These are phyloP conservation scores for Pseudocheirus occidentalis DNA, from an alignment of 2,797 vertebrate species.

Conservation along the genomic window DNA sequence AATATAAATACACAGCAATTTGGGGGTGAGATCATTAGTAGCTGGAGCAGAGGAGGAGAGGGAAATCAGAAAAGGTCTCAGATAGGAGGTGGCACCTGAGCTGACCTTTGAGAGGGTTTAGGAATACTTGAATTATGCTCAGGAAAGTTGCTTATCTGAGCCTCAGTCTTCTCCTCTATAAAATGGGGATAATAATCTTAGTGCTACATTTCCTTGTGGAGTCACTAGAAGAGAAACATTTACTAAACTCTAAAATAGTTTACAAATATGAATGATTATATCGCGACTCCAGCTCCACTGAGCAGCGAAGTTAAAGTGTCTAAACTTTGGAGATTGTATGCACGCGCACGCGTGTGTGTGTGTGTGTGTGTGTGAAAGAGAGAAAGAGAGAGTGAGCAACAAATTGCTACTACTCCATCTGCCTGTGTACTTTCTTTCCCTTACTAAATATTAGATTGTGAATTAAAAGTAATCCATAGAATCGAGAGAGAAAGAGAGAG, in stretches of 20 bases:
- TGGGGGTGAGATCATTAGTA: neutral
- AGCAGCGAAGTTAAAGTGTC: neutral
- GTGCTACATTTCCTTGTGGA: neutral
- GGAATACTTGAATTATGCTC: neutral
- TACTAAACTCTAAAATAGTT: neutral
- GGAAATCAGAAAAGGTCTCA: neutral
- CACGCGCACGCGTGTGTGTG: no score
- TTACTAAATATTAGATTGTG: neutral
- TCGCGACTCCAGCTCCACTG: neutral
- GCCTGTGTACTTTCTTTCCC: no score
- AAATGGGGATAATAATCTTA: neutral
- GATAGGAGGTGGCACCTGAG: neutral
- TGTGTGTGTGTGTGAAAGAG: no score
- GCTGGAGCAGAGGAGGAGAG: neutral
- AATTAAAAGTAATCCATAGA: slow-evolving; percentile 35
- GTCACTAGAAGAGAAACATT: neutral
- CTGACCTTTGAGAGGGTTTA: neutral
- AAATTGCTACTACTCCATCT: neutral
- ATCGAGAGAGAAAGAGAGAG: neutral
- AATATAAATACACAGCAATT: no score
- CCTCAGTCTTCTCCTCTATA: neutral
- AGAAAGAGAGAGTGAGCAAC: neutral
- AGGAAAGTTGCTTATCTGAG: neutral
- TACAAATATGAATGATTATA: neutral
- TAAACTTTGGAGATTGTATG: neutral